A percentile compares a stretch with the other conserved stretches of the same genome.
Evolutionary conservation across 2,797 vertebrate genomes (phyloP).

Genomic region (Eidolon dupreanum): DNA sequence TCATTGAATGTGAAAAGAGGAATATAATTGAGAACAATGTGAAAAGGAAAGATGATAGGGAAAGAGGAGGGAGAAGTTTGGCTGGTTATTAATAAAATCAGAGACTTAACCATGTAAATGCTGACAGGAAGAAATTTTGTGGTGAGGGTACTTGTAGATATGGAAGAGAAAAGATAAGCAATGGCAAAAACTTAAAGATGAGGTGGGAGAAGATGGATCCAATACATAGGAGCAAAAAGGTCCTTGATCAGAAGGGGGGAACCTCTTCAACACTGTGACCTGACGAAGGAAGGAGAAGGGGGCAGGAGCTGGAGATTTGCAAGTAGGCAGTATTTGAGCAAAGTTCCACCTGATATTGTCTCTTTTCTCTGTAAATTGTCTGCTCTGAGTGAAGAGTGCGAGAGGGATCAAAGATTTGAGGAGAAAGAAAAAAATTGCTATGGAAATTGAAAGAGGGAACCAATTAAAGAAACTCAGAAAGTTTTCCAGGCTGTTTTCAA

Average conservation of each 20-base stretch:
- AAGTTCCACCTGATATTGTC: background rate
- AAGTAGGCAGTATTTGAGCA: background rate
- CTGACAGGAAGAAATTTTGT: background rate
- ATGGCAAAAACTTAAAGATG: background rate
- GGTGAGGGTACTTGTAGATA: background rate
- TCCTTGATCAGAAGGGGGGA: background rate
- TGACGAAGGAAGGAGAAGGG: background rate
- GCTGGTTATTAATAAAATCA: background rate
- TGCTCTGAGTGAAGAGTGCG: background rate
- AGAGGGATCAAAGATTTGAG: background rate
- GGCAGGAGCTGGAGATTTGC: background rate
- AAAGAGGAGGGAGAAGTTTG: background rate
- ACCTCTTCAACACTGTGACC: background rate
- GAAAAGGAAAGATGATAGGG: background rate
- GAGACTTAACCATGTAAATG: background rate
- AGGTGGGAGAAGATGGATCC: background rate
- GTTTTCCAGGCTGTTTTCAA: background rate
- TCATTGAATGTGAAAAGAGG: background rate
- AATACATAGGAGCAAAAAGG: background rate
- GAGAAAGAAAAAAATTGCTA: background rate
- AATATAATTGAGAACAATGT: background rate
- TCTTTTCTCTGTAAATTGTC: background rate
- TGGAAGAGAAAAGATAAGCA: background rate
- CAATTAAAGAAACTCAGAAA: background rate
- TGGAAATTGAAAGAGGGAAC: background rate